Evolutionary conservation across 2,797 vertebrate species (phyloP), one percentile per base, ranked within the genome.

Genomic region (Dendrocincla tyrannina): DNA sequence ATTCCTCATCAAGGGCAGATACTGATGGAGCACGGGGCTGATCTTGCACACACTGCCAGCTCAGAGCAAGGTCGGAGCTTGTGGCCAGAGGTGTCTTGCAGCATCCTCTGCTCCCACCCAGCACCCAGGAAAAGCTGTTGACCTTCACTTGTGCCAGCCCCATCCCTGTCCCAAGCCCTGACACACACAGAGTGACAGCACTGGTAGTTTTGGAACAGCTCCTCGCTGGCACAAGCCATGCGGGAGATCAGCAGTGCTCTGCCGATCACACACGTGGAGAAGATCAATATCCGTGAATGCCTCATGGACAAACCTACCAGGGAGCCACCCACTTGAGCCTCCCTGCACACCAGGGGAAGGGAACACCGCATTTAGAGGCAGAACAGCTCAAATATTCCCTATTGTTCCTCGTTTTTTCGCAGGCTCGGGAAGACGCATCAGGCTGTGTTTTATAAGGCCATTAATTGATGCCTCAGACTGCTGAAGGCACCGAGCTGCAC

Each of bases 391-490:
- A 33, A 68, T 13, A 13, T 69, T 88, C 83, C 39, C 85, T 85
- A 44, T 90, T 86, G 88, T 82, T 93, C 85, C 16, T 67, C 62
- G 83, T 44, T 81, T 90, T 89, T 55, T 41, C 80, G 77, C 50
- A 69, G 70, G 73, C 73, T 93, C 10, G 1, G 91, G 84, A 90
- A 94, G 88, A 93, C 37, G 41, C 62, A 69, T 55, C 80, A 81
- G 92, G 93, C 74, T 96, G 85, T 79, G 84, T 60, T 94, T 89
- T 64, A 74, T 56, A 88, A 76, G 82, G 52, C 89, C 87, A 25
- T 83, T 93, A 97, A 93, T 17, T 91, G 95, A 81, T 3, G 64
- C 72, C 75, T 94, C 91, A 94, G 79, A 82, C 85, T 87, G 91
- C 92, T 80, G 91, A 92, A 96, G 84, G 83, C 84, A 85, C 59